Conservation (phyloP, 2,113 vertebrate genomes). For the Euleptes europaea region DNA sequence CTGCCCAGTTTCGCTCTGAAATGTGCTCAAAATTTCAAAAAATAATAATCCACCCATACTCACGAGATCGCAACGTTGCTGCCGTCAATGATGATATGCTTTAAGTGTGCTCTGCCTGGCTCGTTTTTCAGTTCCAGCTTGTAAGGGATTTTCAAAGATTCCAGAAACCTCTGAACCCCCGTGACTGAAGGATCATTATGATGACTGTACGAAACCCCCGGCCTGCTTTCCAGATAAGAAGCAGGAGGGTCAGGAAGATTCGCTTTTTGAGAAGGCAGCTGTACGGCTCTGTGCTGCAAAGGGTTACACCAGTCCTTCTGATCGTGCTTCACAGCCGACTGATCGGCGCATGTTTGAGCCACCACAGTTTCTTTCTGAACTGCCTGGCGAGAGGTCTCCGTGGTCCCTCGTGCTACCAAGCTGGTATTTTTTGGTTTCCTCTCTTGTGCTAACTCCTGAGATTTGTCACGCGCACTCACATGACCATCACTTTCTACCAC, state of each 20-base stretch:
- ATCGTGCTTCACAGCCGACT: conserved; percentile 41
- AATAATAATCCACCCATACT: conserved; percentile 68
- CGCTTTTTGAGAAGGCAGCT: not conserved
- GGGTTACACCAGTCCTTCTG: conserved; percentile 62
- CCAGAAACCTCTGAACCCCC: conserved; percentile 87
- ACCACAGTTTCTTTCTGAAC: conserved; percentile 76
- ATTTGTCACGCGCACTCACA: conserved; percentile 14
- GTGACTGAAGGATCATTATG: conserved; percentile 80
- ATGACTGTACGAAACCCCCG: conserved; percentile 15
- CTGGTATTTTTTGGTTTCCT: conserved; percentile 65
- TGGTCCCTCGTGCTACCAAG: conserved; percentile 84
- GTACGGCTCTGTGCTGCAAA: conserved; percentile 52
- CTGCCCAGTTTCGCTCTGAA: not conserved
- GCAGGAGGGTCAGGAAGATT: conserved; percentile 13
- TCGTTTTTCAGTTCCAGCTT: conserved; percentile 89
- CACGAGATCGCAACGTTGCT: conserved; percentile 97
- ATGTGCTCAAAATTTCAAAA: accelerated
- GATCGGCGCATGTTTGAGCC: conserved; percentile 74
- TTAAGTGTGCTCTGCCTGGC: conserved; percentile 80
- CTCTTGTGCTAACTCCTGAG: conserved; percentile 44
- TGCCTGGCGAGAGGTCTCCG: conserved; percentile 65
- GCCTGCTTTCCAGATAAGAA: conserved; percentile 19
- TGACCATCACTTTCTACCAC: conserved; percentile 63
- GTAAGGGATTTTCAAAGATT: conserved; percentile 88
- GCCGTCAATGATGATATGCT: conserved; percentile 94